Base-by-base conservation (phyloP, 1,140 invertebrate genomes). In the Drosophila cardini region DNA sequence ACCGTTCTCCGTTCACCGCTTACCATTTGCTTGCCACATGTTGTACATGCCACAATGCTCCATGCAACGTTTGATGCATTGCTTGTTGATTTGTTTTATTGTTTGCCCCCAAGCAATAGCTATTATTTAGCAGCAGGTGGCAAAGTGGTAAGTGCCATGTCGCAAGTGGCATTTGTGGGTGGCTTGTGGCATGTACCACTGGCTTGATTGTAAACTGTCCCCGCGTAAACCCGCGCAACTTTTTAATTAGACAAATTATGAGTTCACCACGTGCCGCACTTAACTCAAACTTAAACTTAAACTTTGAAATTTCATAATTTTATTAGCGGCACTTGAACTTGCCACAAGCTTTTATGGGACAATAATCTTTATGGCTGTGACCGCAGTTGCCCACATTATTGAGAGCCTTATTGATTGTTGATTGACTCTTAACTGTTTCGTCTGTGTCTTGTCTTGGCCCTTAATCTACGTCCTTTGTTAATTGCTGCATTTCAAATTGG, bases 181-280 rank as follows among this genome's bases (percentile, higher is more conserved):
- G 26, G 56, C 38, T 55, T 9, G 58, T 46, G 42, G 60, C 68
- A 56, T 9, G 62, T 64, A 60, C 18, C 11, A 15, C 11, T 42
- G 42, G 48, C 42, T 55, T 71, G 78, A 72, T 55, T 69, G 76
- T 42, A 57, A 30, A 72, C 55, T 74, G 57, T n/a, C n/a, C 26
- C 30, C 71, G 50, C 62, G 62, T 75, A 64, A 76, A 76, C 76
- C 60, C 60, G 64, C 45, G 26, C 55, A 83, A 84, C 58, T 83
- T 26, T 83, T 83, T 84, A 83, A 83, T 85, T 80, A 84, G 76
- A 76, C 67, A 84, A 80, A 84, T 83, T 83, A 83, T 67, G 84
- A 85, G 50, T 80, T 83, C 76, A 48, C 43, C 55, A 46, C 67
- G 53, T 55, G 75, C 71, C 48, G 61, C 70, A 48, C 69, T 65